These are phyloP conservation scores for Zaprionus davidi DNA, from an alignment of 1,140 invertebrate species.

Conservation along the genomic window DNA sequence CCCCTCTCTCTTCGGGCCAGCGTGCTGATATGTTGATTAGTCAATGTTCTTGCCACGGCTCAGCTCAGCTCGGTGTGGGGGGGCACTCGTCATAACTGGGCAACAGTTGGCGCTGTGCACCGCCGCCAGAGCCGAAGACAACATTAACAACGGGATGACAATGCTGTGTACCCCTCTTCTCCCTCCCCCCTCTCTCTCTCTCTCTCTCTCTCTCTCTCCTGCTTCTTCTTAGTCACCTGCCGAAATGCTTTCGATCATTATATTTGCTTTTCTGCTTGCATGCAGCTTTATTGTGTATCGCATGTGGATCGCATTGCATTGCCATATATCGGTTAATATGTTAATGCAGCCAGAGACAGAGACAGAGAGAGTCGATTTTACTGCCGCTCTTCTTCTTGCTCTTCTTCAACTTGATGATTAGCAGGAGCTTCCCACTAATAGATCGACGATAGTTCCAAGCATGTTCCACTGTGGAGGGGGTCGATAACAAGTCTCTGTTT, in stretches of 20 bases:
- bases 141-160: constrained; percentile 59
- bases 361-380: not conserved
- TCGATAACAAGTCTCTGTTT: constrained; percentile 14
- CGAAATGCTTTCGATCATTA: constrained; percentile 41
- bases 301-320: constrained; percentile 17
- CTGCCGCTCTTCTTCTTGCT: not conserved
- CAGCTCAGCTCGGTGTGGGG: constrained; percentile 29
- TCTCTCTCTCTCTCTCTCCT: not conserved
- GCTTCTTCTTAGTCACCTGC: not conserved
- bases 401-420: not conserved
- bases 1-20: constrained; percentile 6
- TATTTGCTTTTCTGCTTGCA: constrained; percentile 25
- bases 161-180: constrained; percentile 10
- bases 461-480: not conserved
- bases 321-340: constrained; percentile 19
- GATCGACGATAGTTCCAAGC: not conserved
- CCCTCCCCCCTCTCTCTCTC: not conserved
- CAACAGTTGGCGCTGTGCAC: constrained; percentile 36
- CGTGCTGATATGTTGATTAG: constrained; percentile 77
- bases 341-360: constrained; percentile 3
- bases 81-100: constrained; percentile 46
- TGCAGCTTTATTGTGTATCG: constrained; percentile 11
- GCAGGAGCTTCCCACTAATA: constrained; percentile 11
- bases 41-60: constrained; percentile 44
- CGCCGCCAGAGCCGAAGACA: constrained; percentile 48